Evolutionary conservation across 2,113 vertebrate genomes (phyloP).

Genomic region (Ginglymostoma cirratum): DNA sequence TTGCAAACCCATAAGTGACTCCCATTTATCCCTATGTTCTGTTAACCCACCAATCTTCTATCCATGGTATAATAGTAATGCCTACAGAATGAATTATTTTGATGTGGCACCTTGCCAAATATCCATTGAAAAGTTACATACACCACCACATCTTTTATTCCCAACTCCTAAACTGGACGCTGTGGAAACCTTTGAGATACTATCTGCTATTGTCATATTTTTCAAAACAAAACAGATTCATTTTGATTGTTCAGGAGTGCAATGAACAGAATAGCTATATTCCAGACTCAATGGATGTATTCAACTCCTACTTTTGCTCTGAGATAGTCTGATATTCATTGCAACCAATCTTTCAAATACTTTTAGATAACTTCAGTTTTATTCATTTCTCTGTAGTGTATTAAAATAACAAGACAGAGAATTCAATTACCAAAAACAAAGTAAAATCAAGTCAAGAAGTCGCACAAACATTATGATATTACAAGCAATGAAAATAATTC

Average conservation of each 20-base stretch:
- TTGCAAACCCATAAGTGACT: too few relatives aligned
- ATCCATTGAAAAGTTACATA: too few relatives aligned
- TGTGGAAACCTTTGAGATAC: background rate
- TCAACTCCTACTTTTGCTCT: background rate
- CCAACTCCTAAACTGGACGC: background rate
- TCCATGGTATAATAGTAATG: too few relatives aligned
- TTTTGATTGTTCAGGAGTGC: background rate
- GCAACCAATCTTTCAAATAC: background rate
- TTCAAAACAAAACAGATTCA: background rate
- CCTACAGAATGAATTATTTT: too few relatives aligned
- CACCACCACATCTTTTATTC: too few relatives aligned
- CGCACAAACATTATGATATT: background rate
- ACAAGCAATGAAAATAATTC: background rate
- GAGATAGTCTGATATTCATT: background rate
- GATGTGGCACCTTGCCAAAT: too few relatives aligned
- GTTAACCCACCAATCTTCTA: too few relatives aligned
- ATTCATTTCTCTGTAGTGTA: background rate
- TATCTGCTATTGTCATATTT: background rate
- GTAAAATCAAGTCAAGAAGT: background rate
- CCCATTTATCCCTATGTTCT: too few relatives aligned
- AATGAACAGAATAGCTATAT: background rate
- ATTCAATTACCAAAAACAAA: background rate
- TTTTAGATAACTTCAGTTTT: background rate
- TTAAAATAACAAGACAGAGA: background rate
- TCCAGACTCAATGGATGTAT: background rate